A percentile compares a stretch with the other conserved stretches of the same genome.
These are phyloP conservation scores for Epinotia bilunana DNA, from an alignment of 2,888 invertebrate species.

Conservation along the genomic window DNA sequence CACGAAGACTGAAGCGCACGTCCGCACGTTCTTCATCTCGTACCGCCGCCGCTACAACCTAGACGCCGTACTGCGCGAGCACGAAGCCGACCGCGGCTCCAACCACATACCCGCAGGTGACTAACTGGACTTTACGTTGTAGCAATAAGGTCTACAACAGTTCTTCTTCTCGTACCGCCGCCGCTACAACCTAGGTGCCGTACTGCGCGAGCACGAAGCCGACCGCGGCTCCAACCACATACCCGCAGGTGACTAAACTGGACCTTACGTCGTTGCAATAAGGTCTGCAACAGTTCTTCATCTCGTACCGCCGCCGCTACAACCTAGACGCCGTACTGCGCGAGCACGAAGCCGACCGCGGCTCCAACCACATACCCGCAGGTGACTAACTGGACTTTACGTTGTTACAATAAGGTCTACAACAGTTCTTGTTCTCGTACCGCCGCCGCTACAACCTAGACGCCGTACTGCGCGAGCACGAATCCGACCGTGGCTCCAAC, in stretches of 20 bases:
- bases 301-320: slow-evolving; percentile 94
- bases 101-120: neutral
- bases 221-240: too few species aligned
- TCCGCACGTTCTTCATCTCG: slow-evolving; percentile 91
- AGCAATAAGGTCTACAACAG: neutral
- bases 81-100: too few species aligned
- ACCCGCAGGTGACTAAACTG: neutral
- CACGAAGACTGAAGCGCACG: slow-evolving; percentile 97
- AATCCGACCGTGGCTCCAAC: slow-evolving; percentile 88
- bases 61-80: too few species aligned
- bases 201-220: too few species aligned
- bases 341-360: slow-evolving; percentile 93
- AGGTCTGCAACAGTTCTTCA: slow-evolving; percentile 87
- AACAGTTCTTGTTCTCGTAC: neutral
- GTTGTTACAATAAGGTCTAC: neutral
- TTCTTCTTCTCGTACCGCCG: too few species aligned
- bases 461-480: slow-evolving; percentile 92
- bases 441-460: slow-evolving; percentile 85
- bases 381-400: neutral
- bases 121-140: neutral
- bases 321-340: slow-evolving; percentile 94
- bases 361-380: slow-evolving; percentile 75
- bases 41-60: too few species aligned
- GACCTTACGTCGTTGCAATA: neutral
- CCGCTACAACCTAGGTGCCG: too few species aligned